A percentile compares a stretch with the other conserved stretches of the same genome.
phyloP scores from a whole-genome alignment of 2,888 invertebrate species.

The Drosophila tripunctata region DNA sequence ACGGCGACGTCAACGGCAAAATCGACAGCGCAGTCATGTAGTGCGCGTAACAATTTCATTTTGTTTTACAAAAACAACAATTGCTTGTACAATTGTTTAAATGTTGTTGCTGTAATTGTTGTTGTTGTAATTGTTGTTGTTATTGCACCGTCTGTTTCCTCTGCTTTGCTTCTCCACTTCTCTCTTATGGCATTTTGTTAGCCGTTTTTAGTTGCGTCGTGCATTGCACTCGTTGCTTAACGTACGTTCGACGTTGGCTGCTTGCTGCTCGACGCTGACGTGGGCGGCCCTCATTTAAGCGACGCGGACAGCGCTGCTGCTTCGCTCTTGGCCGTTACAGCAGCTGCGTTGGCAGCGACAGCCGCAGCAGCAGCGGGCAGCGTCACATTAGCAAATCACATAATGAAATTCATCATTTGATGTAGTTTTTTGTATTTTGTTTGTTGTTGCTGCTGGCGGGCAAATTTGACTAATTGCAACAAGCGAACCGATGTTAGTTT shows the following conservation, averaged over 20 bases:
- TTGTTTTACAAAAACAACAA: constrained; percentile 59
- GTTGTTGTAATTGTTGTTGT: constrained; percentile 32
- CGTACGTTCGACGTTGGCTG: constrained; percentile 20
- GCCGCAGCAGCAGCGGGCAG: constrained; percentile 44
- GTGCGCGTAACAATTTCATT: constrained; percentile 72
- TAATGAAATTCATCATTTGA: constrained; percentile 62
- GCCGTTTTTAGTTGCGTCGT: constrained; percentile 54
- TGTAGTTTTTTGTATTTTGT: constrained; percentile 19
- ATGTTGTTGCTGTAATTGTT: too few species aligned
- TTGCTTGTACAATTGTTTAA: constrained; percentile 27
- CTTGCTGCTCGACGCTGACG: constrained; percentile 31
- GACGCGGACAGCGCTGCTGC: constrained; percentile 11
- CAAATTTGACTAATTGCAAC: constrained; percentile 74
- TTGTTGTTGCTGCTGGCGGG: constrained; percentile 34
- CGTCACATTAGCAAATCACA: constrained; percentile 59
- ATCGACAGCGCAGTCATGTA: constrained; percentile 46
- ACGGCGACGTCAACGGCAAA: constrained; percentile 29
- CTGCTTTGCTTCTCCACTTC: constrained; percentile 1
- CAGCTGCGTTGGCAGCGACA: constrained; percentile 29
- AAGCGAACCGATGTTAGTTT: constrained; percentile 49
- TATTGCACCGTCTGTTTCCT: constrained; percentile 22
- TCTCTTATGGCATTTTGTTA: constrained; percentile 31
- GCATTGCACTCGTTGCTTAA: constrained; percentile 69
- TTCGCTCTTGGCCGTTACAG: constrained; percentile 48
- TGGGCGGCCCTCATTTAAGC: constrained; percentile 53